Evolutionary conservation across 2,113 vertebrate genomes (phyloP).

Genomic region (Otocyon megalotis): DNA sequence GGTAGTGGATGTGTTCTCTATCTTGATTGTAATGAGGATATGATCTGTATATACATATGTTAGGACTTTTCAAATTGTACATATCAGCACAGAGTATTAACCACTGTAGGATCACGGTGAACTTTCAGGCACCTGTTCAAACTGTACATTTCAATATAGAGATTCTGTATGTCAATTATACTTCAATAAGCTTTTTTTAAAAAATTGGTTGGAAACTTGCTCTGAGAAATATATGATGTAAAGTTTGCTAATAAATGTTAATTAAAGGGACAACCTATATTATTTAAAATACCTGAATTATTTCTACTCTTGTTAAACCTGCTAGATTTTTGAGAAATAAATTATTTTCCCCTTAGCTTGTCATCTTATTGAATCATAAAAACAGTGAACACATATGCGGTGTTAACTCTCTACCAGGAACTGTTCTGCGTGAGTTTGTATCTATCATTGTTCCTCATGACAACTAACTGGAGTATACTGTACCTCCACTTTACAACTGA

Average conservation of each 20-base stretch:
- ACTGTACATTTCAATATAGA: neutral
- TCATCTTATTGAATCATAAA: neutral
- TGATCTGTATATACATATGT: neutral
- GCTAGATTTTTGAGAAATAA: slow-evolving; percentile 2
- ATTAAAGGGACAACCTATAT: neutral
- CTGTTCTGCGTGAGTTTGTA: neutral
- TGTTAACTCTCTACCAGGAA: neutral
- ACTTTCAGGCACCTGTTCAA: neutral
- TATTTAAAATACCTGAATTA: neutral
- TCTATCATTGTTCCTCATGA: neutral
- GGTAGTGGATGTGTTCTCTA: neutral
- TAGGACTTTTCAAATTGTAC: neutral
- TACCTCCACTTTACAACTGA: neutral
- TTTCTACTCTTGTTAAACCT: slow-evolving; percentile 29
- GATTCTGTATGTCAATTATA: neutral
- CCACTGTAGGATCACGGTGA: neutral
- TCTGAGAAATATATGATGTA: neutral
- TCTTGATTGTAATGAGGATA: neutral
- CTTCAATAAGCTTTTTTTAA: neutral
- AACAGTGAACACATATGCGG: neutral
- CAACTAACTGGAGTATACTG: neutral
- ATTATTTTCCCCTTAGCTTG: neutral
- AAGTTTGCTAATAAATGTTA: neutral
- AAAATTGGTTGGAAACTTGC: neutral
- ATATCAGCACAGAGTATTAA: neutral